Evolutionary conservation across 2,113 vertebrate genomes (phyloP), one percentile per base, ranked within the genome.

Genomic region (Taxidea taxus): DNA sequence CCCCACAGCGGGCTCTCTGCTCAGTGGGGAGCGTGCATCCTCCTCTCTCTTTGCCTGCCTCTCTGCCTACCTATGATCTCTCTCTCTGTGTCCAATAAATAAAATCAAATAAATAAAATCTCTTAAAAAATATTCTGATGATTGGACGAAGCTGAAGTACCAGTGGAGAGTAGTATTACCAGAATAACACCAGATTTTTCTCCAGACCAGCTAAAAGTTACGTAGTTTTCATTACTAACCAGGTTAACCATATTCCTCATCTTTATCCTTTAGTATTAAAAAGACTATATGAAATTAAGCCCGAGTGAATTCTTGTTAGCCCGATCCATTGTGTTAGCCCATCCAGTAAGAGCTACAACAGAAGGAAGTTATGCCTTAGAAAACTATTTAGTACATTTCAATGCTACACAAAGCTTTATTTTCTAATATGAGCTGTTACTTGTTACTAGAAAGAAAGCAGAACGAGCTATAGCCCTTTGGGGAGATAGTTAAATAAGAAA

Each of bases 321-420:
- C 96, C 49, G 90, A 82, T 98, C 96, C 89, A 66, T 97, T 98
- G 89, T 98, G 88, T 98, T 97, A 98, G 93, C 90, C 72, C 87
- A 97, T 96, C 90, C 0, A 85, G 97, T 97, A 93, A 12, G 47
- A 97, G 94, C 96, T 97, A 84, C 96, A 96, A 88, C 74, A 81
- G 64, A 96, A 87, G 37, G 91, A 97, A 97, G 92, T 97, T 98
- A 97, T 87, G 87, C 97, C 94, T 97, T 98, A 84, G 95, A 98
- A 98, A 98, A 97, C 89, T 62, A 90, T 97, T 98, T 95, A 60
- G 77, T 97, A 89, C 49, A 92, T 95, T 98, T 94, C 91, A 97
- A 94, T 96, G 93, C 96, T 97, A 86, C 87, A 98, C 85, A 93
- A 68, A 97, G 78, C 96, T 98, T 80, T 97, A 60, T 98, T 97